Percentiles rank a stretch among this genome's conserved stretches.
phyloP scores from a whole-genome alignment of 2,797 vertebrate genomes.

The Myotis myotis region DNA sequence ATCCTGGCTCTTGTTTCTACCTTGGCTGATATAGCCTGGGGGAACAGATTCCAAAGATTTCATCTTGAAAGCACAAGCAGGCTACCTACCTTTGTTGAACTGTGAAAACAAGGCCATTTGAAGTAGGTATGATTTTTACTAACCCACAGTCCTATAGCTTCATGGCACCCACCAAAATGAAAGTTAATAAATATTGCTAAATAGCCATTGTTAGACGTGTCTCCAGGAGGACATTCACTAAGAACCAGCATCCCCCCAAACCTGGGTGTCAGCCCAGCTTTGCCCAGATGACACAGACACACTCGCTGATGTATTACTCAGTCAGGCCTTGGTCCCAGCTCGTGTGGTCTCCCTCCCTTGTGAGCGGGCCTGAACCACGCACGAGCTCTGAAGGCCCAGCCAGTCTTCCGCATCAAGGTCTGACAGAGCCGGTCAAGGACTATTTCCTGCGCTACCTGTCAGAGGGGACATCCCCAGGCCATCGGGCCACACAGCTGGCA shows the following conservation, averaged over 20 bases:
- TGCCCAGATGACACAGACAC: background rate
- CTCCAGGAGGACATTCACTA: background rate
- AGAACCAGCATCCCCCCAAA: background rate
- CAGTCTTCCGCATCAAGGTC: background rate
- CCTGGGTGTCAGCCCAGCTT: background rate
- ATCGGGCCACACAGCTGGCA: background rate
- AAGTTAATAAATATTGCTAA: background rate
- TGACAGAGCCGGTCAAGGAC: background rate
- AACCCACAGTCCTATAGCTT: background rate
- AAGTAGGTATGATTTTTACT: background rate
- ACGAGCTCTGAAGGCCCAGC: background rate
- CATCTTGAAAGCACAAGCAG: background rate
- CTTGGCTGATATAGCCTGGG: background rate
- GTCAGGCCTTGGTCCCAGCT: background rate
- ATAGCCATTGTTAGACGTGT: background rate
- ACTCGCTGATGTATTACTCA: background rate
- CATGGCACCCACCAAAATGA: background rate
- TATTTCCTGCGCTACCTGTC: background rate
- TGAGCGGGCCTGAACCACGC: background rate
- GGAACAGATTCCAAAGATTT: conserved; percentile 22
- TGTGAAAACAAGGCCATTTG: background rate
- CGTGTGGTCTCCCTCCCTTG: background rate
- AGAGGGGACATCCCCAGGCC: background rate
- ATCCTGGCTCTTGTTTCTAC: background rate
- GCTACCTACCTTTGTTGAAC: background rate